Evolutionary conservation across 2,888 invertebrate genomes (phyloP).

Genomic region (Papilio gigon): DNA sequence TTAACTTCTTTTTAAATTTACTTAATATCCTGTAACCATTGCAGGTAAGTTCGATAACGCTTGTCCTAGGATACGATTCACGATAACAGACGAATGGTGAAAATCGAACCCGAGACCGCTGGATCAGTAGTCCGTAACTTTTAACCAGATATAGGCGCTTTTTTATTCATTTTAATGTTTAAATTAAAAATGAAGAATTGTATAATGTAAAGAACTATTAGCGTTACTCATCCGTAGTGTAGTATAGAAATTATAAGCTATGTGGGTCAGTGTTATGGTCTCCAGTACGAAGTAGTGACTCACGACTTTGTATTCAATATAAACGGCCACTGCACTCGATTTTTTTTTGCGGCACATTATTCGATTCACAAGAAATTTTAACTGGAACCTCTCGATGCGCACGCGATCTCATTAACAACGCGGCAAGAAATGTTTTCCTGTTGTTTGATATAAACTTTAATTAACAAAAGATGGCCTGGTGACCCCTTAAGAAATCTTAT

Average conservation of each 20-base stretch:
- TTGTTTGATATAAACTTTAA: not conserved
- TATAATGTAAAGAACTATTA: not conserved
- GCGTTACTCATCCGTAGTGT: not conserved
- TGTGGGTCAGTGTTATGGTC: constrained; percentile 31
- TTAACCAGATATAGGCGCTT: too few species aligned
- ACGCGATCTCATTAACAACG: constrained; percentile 14
- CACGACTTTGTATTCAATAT: constrained; percentile 20
- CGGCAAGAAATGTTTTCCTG: constrained; percentile 11
- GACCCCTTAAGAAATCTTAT: not conserved
- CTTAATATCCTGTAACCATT: too few species aligned
- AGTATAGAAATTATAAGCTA: constrained; percentile 9
- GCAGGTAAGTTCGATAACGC: too few species aligned
- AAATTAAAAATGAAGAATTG: not conserved
- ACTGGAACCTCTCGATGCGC: constrained; percentile 14
- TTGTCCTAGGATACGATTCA: too few species aligned
- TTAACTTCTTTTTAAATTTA: too few species aligned
- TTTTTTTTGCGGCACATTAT: constrained; percentile 31
- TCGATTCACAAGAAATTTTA: constrained; percentile 38
- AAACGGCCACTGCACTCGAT: constrained; percentile 30
- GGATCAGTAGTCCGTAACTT: too few species aligned
- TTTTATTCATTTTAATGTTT: too few species aligned
- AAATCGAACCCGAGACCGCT: too few species aligned
- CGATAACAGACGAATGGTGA: too few species aligned
- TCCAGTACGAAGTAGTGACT: constrained; percentile 18
- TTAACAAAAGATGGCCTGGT: not conserved